These are phyloP conservation scores for Archips xylosteana DNA, from an alignment of 2,888 invertebrate genomes.

Conservation along the genomic window DNA sequence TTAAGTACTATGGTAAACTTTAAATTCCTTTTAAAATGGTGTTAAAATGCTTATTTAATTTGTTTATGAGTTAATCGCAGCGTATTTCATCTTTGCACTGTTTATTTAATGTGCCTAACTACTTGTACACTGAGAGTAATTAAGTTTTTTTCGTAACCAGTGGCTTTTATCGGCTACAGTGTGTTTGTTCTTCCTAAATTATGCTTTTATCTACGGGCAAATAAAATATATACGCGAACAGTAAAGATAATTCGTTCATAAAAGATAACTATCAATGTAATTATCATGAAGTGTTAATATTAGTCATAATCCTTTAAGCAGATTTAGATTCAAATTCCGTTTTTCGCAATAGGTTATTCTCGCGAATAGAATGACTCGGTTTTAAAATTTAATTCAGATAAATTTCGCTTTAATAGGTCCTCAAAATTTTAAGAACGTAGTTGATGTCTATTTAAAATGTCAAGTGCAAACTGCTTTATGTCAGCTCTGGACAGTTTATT, in stretches of 20 bases:
- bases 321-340: not conserved
- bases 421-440: not conserved
- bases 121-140: slow-evolving; percentile 7
- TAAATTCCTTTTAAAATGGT: slow-evolving; percentile 41
- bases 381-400: not conserved
- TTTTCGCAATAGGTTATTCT: not conserved
- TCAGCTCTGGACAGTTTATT: slow-evolving; percentile 48
- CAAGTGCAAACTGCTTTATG: slow-evolving; percentile 32
- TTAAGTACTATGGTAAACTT: slow-evolving; percentile 40
- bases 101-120: slow-evolving; percentile 34
- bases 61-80: slow-evolving; percentile 41
- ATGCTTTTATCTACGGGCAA: slow-evolving; percentile 27
- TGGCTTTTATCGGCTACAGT: not conserved
- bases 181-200: slow-evolving; percentile 21
- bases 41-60: slow-evolving; percentile 44
- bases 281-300: slow-evolving; percentile 20
- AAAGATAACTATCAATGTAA: slow-evolving; percentile 34
- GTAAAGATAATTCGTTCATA: slow-evolving; percentile 31
- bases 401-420: not conserved
- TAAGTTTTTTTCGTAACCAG: slow-evolving; percentile 6
- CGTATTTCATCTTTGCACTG: slow-evolving; percentile 40
- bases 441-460: not conserved
- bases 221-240: slow-evolving; percentile 31
- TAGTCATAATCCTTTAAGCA: slow-evolving; percentile 3
- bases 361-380: not conserved